Percentiles rank a stretch among this genome's conserved stretches.
Conservation (phyloP, 2,888 invertebrate species). For the Drosophila anceps region DNA sequence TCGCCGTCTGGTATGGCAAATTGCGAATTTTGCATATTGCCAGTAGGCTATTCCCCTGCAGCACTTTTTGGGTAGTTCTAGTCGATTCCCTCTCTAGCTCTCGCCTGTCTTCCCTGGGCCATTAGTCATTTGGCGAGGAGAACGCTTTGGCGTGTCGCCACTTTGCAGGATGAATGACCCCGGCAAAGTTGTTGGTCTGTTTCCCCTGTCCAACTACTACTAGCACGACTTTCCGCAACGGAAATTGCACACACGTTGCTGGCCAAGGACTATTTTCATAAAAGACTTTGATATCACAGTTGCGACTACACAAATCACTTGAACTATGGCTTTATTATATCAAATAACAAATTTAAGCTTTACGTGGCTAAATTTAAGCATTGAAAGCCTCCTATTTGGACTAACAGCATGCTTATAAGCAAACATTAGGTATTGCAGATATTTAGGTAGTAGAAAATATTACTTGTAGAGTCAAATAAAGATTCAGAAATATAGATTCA, state of each 20-base stretch:
- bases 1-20: constrained; percentile 70
- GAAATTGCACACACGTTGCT: constrained; percentile 76
- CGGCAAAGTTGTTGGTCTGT: constrained; percentile 42
- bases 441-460: too few relatives aligned
- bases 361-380: background rate
- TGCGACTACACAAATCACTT: constrained; percentile 30
- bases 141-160: constrained; percentile 79
- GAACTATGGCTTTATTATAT: background rate
- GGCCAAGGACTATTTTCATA: constrained; percentile 34
- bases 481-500: too few relatives aligned
- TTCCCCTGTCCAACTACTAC: background rate
- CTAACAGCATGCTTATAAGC: too few relatives aligned
- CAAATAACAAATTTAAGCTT: background rate
- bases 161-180: constrained; percentile 80
- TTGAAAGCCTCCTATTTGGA: too few relatives aligned
- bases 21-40: constrained; percentile 81
- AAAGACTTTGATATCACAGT: constrained; percentile 16
- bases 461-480: too few relatives aligned
- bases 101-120: constrained; percentile 26
- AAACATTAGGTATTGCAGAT: too few relatives aligned
- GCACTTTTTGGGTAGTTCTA: constrained; percentile 26
- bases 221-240: constrained; percentile 41
- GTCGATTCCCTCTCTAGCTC: background rate
- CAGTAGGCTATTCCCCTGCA: constrained; percentile 46
- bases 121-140: constrained; percentile 70